phyloP scores from a whole-genome alignment of 1,140 invertebrate species.

The Laupala kohalensis region DNA sequence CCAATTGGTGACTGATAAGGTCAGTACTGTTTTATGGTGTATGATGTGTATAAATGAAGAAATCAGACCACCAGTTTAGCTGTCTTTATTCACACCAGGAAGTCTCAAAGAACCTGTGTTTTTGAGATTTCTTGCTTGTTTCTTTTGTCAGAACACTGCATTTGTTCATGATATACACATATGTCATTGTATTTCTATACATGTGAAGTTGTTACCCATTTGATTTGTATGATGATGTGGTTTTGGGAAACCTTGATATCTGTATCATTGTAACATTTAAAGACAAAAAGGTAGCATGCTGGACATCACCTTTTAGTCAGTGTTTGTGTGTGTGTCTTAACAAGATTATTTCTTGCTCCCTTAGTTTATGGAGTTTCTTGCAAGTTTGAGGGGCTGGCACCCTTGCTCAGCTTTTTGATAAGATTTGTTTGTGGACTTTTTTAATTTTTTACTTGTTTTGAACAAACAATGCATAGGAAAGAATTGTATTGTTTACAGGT shows the following conservation, averaged over 20 bases:
- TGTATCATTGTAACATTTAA: not conserved
- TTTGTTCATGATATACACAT: not conserved
- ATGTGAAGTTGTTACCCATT: not conserved
- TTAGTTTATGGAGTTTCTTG: not conserved
- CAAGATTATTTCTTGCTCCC: not conserved
- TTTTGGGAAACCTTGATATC: not conserved
- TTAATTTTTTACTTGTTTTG: not conserved
- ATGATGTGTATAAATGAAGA: not conserved
- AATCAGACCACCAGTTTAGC: not conserved
- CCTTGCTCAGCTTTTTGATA: not conserved
- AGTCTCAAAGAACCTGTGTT: not conserved
- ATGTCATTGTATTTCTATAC: not conserved
- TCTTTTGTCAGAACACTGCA: not conserved
- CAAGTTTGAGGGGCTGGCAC: not conserved
- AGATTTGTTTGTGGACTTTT: not conserved
- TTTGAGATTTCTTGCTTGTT: not conserved
- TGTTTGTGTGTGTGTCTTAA: not conserved
- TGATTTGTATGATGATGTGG: not conserved
- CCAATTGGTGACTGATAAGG: not conserved
- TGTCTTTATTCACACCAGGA: not conserved
- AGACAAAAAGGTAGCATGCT: not conserved
- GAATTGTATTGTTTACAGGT: not conserved
- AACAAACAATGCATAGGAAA: not conserved
- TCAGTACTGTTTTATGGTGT: not conserved
- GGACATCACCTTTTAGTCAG: not conserved